Evolutionary conservation across 2,888 invertebrate species (phyloP), one percentile per base, ranked within the genome.

Genomic region (Harpagoxenus sublaevis): DNA sequence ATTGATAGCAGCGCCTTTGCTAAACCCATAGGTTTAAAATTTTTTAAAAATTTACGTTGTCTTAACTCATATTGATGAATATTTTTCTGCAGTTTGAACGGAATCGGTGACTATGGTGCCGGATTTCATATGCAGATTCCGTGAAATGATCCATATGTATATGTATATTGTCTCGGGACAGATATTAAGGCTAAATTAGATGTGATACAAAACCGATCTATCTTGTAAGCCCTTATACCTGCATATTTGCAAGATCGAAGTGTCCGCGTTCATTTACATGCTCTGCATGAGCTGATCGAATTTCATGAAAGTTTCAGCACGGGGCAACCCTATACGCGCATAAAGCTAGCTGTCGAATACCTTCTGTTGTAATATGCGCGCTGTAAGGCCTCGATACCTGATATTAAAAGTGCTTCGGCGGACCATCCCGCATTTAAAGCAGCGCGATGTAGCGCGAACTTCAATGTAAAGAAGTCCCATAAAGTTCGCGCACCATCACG

Each of bases 371-470:
- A 81, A 81, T 81, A 81, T 81, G 79, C 79, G 48, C 57, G 74
- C 45, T 79, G 57, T 45, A 60, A 73, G 48, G 48, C 79, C 60
- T 73, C 79, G 79, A 81, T 81, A 81, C 35, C 75, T 60, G 79
- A 81, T 81, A 81, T 81, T 73, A 81, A 81, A 81, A 81, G 74
- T 81, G 79, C 79, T 60, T 81, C 79, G 23, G 60, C 23, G 60
- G 57, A 79, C 60, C 39, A 35, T 60, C 28, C 48, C 79, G 48
- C 79, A 74, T 73, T 81, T 81, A 81, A 81, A 81, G 60, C 35
- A 60, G 28, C 57, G 23, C 18, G 73, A 60, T 60, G 45, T 71
- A 60, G 45, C 28, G 42, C 79, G 23, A 73, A 81, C 79, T 74
- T 81, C 35, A 28, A 48, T 79, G 57, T 60, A 45, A 78, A 78